Base-by-base conservation (phyloP, 1,140 invertebrate species). In the Megalonaias nervosa region DNA sequence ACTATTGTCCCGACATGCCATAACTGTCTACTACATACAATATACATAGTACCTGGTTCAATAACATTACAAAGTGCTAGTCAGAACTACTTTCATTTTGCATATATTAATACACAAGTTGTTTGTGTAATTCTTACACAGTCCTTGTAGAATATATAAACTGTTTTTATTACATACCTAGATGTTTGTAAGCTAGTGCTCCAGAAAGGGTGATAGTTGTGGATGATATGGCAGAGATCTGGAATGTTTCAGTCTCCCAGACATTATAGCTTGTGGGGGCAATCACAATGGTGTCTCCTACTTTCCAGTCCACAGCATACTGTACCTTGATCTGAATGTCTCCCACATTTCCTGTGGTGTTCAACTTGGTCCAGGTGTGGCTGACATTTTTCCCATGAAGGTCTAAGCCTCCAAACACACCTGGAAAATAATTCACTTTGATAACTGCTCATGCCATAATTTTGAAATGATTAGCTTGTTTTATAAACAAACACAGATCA, bases 381-480 rank as follows among this genome's bases (percentile, higher is more conserved):
- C 74, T 80, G 1, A 79, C 67, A 31, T 84, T 78, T 61, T 81
- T 82, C 16, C 89, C 90, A 77, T 89, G 87, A n/a, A 90, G 69
- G 70, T 90, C 87, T n/a, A 90, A 80, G 13, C 86, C 86, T 58
- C 89, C 89, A 79, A 87, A 90, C 6, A 89, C 87, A 80, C 67
- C 87, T 89, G 75, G 48, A 57, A 61, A 69, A 69, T 17, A 62
- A 72, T 48, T 48, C 38, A 48, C 0, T 48, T 48, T 9, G 9
- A 48, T 48, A 48, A 9, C 11, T 48, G 38, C 38, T 11, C 38
- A 48, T 48, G 38, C 38, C 2, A 48, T 9, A 48, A 48, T 48
- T 48, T 48, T 48, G 38, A 48, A 48, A 0, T 48, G 5, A 48
- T 48, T 48, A 48, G 38, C 38, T 6, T 48, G 38, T 48, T 48